Percentiles rank a stretch among this genome's conserved stretches.
Conservation (phyloP, 2,797 vertebrate species). For the Buceros bicornis region DNA sequence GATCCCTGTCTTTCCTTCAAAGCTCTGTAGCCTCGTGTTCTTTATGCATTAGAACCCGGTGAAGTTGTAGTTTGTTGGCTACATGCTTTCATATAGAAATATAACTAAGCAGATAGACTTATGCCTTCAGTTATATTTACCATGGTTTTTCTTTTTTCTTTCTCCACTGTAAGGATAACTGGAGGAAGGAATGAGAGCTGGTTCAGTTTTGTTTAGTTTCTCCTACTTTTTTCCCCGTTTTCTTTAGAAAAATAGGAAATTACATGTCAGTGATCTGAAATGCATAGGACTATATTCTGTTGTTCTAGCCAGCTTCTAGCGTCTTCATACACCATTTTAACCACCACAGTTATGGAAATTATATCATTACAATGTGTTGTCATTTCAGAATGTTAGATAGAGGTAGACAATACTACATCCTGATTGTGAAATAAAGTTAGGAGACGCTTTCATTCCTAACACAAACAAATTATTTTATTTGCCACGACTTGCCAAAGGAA, state of each 20-base stretch:
- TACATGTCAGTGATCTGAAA: fast-evolving
- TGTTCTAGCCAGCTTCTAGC: not conserved
- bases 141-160: not conserved
- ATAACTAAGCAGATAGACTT: not conserved
- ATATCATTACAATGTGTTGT: not conserved
- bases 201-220: not conserved
- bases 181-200: not conserved
- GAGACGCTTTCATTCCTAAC: not conserved
- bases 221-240: not conserved
- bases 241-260: not conserved
- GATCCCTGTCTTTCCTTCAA: not conserved
- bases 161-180: not conserved
- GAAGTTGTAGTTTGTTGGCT: not conserved
- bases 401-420: not conserved
- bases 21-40: not conserved
- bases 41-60: not conserved
- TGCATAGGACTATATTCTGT: not conserved
- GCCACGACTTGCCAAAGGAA: not conserved
- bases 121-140: not conserved
- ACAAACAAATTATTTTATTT: not conserved
- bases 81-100: not conserved
- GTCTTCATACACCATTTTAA: not conserved
- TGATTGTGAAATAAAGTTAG: not conserved
- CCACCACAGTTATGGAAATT: not conserved
- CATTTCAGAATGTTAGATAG: not conserved